These are phyloP conservation scores for Cinara cedri DNA, from an alignment of 2,888 invertebrate species.

Conservation along the genomic window DNA sequence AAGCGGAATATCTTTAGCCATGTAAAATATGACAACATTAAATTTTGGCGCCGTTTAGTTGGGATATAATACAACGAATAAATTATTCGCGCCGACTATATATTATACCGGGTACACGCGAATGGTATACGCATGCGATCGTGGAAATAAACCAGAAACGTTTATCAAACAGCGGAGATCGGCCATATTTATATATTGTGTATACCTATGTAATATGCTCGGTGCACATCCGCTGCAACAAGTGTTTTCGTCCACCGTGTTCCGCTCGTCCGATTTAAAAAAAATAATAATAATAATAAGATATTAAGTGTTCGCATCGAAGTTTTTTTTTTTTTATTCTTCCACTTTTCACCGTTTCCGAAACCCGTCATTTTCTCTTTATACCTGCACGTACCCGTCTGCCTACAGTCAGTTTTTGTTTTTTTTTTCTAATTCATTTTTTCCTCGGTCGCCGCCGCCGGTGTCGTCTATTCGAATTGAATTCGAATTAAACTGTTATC, in stretches of 20 bases:
- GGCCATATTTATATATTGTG: not conserved
- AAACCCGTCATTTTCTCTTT: slow-evolving; percentile 38
- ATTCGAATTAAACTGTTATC: no score
- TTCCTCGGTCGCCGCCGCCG: no score
- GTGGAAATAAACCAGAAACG: slow-evolving; percentile 18
- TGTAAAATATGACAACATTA: not conserved
- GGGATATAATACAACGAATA: not conserved
- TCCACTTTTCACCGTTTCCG: slow-evolving; percentile 29
- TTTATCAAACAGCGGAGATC: slow-evolving; percentile 35
- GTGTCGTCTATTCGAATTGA: no score
- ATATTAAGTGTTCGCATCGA: slow-evolving; percentile 16
- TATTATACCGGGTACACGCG: no score
- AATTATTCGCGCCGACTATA: not conserved
- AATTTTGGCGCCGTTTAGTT: slow-evolving; percentile 1
- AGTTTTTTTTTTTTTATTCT: slow-evolving; percentile 37
- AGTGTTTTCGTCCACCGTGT: slow-evolving; percentile 27
- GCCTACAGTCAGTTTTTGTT: no score
- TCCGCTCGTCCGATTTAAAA: slow-evolving; percentile 26
- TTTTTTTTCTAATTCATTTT: no score
- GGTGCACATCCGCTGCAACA: not conserved
- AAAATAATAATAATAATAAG: slow-evolving; percentile 15
- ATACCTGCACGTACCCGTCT: no score
- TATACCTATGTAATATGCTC: no score
- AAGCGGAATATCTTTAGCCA: not conserved
- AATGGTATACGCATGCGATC: no score